phyloP scores from a whole-genome alignment of 2,888 invertebrate species.

The Sarcophaga subvicina region DNA sequence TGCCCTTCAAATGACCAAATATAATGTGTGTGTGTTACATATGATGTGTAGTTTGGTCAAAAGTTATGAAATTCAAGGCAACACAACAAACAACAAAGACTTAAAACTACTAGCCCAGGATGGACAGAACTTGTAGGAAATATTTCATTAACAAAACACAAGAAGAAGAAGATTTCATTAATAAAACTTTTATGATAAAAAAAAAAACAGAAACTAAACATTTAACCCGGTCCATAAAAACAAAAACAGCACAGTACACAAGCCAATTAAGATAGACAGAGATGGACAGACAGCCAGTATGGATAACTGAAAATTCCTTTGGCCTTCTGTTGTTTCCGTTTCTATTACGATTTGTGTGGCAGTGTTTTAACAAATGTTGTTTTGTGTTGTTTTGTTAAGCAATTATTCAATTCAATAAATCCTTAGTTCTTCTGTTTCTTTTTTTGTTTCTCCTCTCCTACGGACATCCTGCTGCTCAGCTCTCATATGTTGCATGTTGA shows the following conservation, averaged over 20 bases:
- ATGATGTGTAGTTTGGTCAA: background rate
- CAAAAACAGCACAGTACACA: background rate
- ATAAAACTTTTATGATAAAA: background rate
- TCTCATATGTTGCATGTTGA: background rate
- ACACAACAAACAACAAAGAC: conserved; percentile 68
- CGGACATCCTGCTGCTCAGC: background rate
- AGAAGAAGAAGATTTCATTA: background rate
- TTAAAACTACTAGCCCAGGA: conserved; percentile 6
- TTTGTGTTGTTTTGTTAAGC: conserved; percentile 58
- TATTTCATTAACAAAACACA: conserved; percentile 1
- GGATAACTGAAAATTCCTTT: background rate
- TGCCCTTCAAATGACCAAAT: background rate
- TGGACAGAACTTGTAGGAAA: background rate
- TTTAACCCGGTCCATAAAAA: conserved; percentile 57
- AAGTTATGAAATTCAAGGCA: conserved; percentile 53
- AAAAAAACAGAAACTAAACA: conserved; percentile 61
- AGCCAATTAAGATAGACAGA: background rate
- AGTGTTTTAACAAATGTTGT: conserved; percentile 64
- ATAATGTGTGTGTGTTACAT: too few relatives aligned
- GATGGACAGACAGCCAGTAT: background rate
- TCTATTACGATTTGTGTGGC: background rate
- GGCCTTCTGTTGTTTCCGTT: conserved; percentile 16
- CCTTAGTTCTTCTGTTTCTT: conserved; percentile 69
- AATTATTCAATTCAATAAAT: conserved; percentile 74
- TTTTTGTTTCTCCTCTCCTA: conserved; percentile 8